Evolutionary conservation across 2,888 invertebrate genomes (phyloP).

Genomic region (Beris morrisii): DNA sequence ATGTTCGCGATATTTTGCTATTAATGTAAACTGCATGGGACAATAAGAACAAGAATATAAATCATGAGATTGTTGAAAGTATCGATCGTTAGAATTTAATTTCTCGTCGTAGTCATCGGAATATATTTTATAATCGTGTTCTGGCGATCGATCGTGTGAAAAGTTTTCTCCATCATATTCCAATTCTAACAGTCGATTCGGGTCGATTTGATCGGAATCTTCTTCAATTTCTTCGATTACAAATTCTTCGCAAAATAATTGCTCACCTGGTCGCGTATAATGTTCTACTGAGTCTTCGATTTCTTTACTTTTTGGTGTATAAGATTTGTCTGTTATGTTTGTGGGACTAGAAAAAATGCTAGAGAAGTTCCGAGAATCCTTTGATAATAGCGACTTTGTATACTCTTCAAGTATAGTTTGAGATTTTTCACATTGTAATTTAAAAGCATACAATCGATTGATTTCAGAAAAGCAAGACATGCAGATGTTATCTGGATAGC

Average conservation of each 20-base stretch:
- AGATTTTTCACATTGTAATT: background rate
- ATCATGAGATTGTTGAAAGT: too few relatives aligned
- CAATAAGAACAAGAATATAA: background rate
- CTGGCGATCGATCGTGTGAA: too few relatives aligned
- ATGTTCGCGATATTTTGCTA: background rate
- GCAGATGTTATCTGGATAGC: background rate
- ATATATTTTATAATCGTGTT: too few relatives aligned
- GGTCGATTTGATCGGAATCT: background rate
- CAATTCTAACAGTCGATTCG: background rate
- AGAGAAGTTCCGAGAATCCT: too few relatives aligned
- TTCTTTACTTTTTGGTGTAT: too few relatives aligned
- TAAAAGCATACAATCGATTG: conserved; percentile 2
- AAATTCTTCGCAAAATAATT: background rate
- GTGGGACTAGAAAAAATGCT: too few relatives aligned
- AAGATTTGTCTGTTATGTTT: background rate
- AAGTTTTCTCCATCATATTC: too few relatives aligned
- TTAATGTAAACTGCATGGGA: background rate
- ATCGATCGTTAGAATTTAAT: too few relatives aligned
- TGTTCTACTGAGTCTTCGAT: background rate
- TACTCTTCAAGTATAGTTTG: background rate
- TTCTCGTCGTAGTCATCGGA: too few relatives aligned
- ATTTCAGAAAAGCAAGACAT: background rate
- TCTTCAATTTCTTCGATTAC: background rate
- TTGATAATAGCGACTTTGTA: too few relatives aligned
- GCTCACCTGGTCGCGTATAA: background rate